A percentile compares a stretch with the other conserved stretches of the same genome.
These are phyloP conservation scores for Nanorana parkeri DNA, from an alignment of 2,113 vertebrate genomes.

Conservation along the genomic window DNA sequence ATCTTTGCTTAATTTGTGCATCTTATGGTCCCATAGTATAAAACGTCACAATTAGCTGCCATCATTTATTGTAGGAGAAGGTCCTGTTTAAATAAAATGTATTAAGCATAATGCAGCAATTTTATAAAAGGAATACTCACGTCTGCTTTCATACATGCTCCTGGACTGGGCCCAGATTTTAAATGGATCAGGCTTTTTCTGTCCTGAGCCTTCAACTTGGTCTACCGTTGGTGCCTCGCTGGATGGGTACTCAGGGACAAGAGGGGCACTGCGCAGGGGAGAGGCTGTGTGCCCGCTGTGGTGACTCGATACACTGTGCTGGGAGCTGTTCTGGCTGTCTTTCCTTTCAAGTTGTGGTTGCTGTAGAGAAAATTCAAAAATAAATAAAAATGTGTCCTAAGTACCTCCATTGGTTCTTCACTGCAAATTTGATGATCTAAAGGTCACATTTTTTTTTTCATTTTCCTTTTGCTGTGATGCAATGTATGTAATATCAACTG, in stretches of 20 bases:
- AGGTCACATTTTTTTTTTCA: too few relatives aligned
- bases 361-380: slow-evolving; percentile 66
- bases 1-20: too few relatives aligned
- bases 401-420: too few relatives aligned
- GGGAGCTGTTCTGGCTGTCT: slow-evolving; percentile 97
- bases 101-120: not conserved
- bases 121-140: slow-evolving; percentile 83
- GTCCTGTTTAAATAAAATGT: too few relatives aligned
- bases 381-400: slow-evolving; percentile 31
- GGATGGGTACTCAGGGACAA: slow-evolving; percentile 73
- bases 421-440: too few relatives aligned
- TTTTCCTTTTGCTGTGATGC: too few relatives aligned
- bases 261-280: slow-evolving; percentile 81
- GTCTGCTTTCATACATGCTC: slow-evolving; percentile 99
- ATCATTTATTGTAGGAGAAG: too few relatives aligned
- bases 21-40: too few relatives aligned
- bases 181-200: slow-evolving; percentile 98
- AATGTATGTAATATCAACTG: too few relatives aligned
- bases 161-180: slow-evolving; percentile 99
- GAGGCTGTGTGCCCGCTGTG: slow-evolving; percentile 89
- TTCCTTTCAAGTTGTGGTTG: slow-evolving; percentile 93
- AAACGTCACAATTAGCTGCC: too few relatives aligned
- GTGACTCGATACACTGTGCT: slow-evolving; percentile 94
- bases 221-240: slow-evolving; percentile 76
- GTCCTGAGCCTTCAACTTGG: slow-evolving; percentile 82